phyloP scores from a whole-genome alignment of 2,113 vertebrate species.

The Acanthisitta chloris region DNA sequence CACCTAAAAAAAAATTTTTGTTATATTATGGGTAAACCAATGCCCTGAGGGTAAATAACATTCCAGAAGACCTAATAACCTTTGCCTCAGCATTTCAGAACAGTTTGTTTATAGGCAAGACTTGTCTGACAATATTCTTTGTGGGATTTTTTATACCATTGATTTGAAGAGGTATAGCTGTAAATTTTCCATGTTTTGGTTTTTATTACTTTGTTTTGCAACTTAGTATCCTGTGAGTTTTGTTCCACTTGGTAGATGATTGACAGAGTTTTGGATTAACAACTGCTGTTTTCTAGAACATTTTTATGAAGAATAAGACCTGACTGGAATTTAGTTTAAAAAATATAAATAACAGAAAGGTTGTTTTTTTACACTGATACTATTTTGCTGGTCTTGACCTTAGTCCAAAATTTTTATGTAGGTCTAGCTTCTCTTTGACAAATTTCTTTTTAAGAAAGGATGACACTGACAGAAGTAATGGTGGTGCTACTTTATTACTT shows the following conservation, averaged over 20 bases:
- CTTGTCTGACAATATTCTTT: background rate
- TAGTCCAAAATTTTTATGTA: background rate
- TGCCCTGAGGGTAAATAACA: background rate
- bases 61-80: background rate
- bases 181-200: background rate
- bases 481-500: background rate
- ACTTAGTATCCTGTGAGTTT: background rate
- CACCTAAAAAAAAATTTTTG: fast-evolving
- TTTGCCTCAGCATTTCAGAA: background rate
- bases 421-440: background rate
- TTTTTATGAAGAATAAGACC: background rate
- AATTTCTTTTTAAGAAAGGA: background rate
- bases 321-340: background rate
- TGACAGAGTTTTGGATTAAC: slow-evolving; percentile 22
- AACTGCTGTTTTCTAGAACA: background rate
- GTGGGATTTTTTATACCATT: background rate
- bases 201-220: slow-evolving; percentile 1
- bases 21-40: background rate
- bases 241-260: slow-evolving; percentile 6
- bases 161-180: background rate
- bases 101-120: background rate
- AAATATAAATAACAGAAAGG: background rate
- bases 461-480: background rate
- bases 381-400: background rate
- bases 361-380: background rate